These are phyloP conservation scores for Lepeophtheirus nordmannii DNA, from an alignment of 2,888 invertebrate species.

Conservation along the genomic window DNA sequence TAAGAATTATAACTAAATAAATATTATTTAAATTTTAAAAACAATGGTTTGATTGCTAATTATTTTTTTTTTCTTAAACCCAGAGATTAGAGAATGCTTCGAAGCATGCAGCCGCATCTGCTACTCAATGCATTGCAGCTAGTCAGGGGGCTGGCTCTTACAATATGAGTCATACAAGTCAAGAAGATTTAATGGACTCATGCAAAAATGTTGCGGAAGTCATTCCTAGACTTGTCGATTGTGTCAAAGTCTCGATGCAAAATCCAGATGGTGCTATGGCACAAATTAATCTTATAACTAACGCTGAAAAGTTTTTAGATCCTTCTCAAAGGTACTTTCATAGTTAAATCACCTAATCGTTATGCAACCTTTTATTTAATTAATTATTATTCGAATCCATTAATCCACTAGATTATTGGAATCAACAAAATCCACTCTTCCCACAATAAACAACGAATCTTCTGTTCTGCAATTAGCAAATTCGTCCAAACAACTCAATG, in stretches of 20 bases:
- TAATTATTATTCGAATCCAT: neutral
- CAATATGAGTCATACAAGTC: constrained; percentile 49
- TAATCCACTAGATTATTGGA: constrained; percentile 44
- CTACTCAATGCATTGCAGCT: constrained; percentile 77
- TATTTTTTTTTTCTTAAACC: constrained; percentile 10
- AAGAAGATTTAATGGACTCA: constrained; percentile 57
- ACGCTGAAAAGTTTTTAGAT: constrained; percentile 63
- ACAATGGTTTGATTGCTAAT: neutral
- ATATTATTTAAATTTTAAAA: neutral
- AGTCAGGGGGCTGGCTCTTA: constrained; percentile 63
- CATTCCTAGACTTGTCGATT: constrained; percentile 63
- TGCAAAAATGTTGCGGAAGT: constrained; percentile 58
- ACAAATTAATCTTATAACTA: constrained; percentile 59
- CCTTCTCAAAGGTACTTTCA: constrained; percentile 40
- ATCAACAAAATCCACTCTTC: constrained; percentile 61
- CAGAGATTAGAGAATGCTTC: constrained; percentile 43
- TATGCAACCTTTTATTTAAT: neutral
- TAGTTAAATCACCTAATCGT: neutral
- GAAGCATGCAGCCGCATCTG: constrained; percentile 67
- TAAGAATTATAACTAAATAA: neutral
- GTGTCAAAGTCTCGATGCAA: constrained; percentile 51
- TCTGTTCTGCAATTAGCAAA: constrained; percentile 56
- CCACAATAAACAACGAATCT: constrained; percentile 61
- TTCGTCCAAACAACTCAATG: constrained; percentile 50
- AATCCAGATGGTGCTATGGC: constrained; percentile 56